phyloP scores from a whole-genome alignment of 2,113 vertebrate genomes.

The Phylloscopus trochiloides region DNA sequence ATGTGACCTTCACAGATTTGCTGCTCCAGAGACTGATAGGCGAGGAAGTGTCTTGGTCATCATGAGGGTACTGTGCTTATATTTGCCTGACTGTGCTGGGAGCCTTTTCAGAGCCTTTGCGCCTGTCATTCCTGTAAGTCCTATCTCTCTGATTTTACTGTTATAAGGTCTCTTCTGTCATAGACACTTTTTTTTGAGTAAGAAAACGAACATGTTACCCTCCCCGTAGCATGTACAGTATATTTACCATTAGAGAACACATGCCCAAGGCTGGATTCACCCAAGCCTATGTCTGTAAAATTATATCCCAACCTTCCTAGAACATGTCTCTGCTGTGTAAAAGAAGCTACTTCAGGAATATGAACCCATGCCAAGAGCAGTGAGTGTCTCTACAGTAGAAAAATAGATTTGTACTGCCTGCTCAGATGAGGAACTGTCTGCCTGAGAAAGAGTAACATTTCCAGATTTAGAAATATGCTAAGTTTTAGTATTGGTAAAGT shows the following conservation, averaged over 20 bases:
- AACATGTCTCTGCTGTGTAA: neutral
- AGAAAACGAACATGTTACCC: neutral
- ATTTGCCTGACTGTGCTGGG: neutral
- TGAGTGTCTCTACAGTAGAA: neutral
- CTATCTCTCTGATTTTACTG: neutral
- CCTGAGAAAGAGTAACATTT: neutral
- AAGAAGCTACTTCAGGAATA: neutral
- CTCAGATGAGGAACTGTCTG: neutral
- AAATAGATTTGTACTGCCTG: neutral
- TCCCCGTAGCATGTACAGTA: neutral
- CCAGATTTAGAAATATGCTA: neutral
- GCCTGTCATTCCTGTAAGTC: neutral
- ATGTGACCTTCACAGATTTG: neutral
- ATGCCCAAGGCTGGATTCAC: neutral
- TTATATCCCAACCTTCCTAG: neutral
- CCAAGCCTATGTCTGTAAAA: neutral
- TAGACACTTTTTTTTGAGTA: neutral
- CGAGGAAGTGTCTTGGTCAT: neutral
- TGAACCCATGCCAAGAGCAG: neutral
- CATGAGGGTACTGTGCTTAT: fast-evolving
- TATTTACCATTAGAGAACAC: neutral
- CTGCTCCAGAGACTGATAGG: neutral
- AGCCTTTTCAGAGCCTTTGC: neutral
- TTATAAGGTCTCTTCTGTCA: neutral
- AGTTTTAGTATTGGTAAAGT: neutral